phyloP scores from a whole-genome alignment of 2,888 invertebrate genomes.

The Drosophila recens region DNA sequence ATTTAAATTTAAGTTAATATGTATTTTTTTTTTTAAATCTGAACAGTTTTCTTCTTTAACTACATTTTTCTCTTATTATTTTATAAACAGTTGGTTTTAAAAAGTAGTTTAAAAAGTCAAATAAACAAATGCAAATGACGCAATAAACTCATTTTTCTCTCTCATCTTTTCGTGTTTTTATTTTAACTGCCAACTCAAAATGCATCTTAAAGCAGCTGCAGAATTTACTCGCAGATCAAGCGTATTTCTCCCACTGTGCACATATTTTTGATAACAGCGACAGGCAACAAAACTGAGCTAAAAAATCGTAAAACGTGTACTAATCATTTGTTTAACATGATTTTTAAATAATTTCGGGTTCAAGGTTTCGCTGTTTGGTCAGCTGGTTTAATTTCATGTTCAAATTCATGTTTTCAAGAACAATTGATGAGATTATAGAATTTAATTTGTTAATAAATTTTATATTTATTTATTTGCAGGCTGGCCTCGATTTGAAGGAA shows the following conservation, averaged over 20 bases:
- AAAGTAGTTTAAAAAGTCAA: no score
- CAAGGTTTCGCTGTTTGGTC: conserved; percentile 70
- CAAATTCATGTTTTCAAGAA: not conserved
- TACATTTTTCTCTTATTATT: no score
- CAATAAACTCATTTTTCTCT: not conserved
- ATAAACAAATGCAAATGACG: no score
- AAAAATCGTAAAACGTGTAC: conserved; percentile 57
- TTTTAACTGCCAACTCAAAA: not conserved
- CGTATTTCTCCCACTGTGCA: not conserved
- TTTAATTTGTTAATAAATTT: not conserved
- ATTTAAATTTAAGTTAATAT: no score
- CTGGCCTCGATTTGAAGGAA: conserved; percentile 95
- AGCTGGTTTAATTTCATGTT: conserved; percentile 22
- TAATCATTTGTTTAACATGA: conserved; percentile 84
- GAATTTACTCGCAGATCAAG: not conserved
- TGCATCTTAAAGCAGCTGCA: not conserved
- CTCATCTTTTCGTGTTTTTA: not conserved
- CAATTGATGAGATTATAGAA: not conserved
- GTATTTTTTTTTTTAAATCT: no score
- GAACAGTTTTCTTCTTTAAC: no score
- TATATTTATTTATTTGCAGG: conserved; percentile 86
- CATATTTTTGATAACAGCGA: conserved; percentile 31
- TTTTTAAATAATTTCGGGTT: conserved; percentile 78
- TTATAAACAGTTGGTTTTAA: no score
- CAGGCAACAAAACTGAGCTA: conserved; percentile 23